Base-by-base conservation (phyloP, 2,797 vertebrate species). In the Clangula hyemalis region DNA sequence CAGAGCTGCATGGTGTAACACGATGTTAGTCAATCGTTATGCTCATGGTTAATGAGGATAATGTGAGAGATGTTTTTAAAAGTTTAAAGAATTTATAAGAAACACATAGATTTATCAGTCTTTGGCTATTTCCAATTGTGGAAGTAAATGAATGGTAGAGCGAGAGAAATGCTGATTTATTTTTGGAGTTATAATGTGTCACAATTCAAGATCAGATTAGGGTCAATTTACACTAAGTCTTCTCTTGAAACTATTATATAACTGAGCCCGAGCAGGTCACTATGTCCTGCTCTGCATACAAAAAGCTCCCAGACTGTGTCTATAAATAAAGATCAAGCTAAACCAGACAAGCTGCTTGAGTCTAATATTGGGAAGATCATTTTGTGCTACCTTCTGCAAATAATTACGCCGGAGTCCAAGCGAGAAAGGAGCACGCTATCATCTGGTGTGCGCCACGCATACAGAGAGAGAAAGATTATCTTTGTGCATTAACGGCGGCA, bases 201-300 rank as follows among this genome's bases (percentile, higher is more conserved):
- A 78, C 89, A 93, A 95, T 95, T 96, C 88, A 94, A 90, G 91
- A 96, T 95, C 78, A 95, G 96, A 96, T 96, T 96, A 96, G 95
- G 94, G 94, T 97, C 96, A 96, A 93, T 96, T 96, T 97, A 96
- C 94, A 94, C 91, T 96, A 97, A 97, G 95, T 94, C 96, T 95
- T 70, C 83, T 96, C 28, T 92, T 96, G 91, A 96, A 96, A 90
- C 82, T 85, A 84, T 97, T 97, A 94, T 68, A 88, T 87, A 97
- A 96, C 64, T 13, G 17, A 92, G 69, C 71, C 93, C 56, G 88
- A 96, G 88, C 87, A 96, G 94, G 94, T 95, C 95, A 94, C 85
- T 89, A 41, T 89, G 88, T 94, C 93, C 94, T 95, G 90, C 89
- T 96, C 87, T 41, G 60, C 79, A 72, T 76, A 88, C 64, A 75